Base-by-base conservation (phyloP, 2,113 vertebrate genomes). In the Anarrhichthys ocellatus region DNA sequence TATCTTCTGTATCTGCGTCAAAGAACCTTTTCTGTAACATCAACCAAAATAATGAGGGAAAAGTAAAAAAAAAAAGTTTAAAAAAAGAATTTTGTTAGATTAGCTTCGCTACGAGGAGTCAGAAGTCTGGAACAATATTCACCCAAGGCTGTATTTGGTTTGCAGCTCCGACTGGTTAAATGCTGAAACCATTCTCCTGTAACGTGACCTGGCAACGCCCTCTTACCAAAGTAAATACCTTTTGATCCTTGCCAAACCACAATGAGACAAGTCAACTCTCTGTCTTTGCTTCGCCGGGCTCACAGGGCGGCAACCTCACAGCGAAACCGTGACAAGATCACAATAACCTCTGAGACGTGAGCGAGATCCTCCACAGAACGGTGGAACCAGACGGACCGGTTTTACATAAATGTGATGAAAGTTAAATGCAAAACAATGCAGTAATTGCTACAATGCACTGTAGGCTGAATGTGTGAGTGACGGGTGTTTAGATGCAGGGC, bases 401-500 rank as follows among this genome's bases (percentile, higher is more conserved):
- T 76, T 44, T 9, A 17, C 61, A 20, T 17, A 34, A 34, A 13
- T 3, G 52, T 13, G 52, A 72, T 44, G 66, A 32, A 38, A 65
- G 65, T 38, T 5, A 24, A 32, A 11, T 10, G 68, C 42, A 61
- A 54, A 36, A 74, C 22, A 54, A 29, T 40, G 78, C 52, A 1
- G 44, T 14, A 4, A 34, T 15, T 29, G 76, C 38, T 14, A 0
- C 6, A 1, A 40, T 24, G 58, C 50, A 20, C 50, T 32, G 4
- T 56, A 38, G 68, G 63, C 68, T 1, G 54, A 50, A 8, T 0
- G 18, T 64, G 40, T 75, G 80, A 67, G 73, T 83, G 83, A 63
- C 56, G 6, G 77, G 18, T 27, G 76, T 69, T 36, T 24, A 36
- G 73, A 27, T 1, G 40, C 36, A 1, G 27, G 58, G 24, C 9